A percentile compares a stretch with the other conserved stretches of the same genome.
Conservation (phyloP, 2,888 invertebrate species). For the Halocaridina rubra region DNA sequence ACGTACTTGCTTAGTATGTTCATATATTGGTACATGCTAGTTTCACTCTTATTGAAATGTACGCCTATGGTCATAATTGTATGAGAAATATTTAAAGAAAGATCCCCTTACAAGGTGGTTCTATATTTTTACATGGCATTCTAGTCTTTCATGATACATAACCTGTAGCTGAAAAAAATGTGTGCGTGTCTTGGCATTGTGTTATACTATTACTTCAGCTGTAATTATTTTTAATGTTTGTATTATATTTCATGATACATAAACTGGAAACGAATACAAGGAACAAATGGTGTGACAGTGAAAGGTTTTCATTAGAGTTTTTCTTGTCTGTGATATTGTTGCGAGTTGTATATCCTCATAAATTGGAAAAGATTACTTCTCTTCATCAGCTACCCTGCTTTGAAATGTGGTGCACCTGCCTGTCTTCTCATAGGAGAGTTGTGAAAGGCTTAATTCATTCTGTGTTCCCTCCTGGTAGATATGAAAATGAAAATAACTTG, state of each 20-base stretch:
- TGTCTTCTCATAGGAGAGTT: too few relatives aligned
- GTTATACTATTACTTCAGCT: slow-evolving; percentile 38
- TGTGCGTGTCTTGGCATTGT: slow-evolving; percentile 58
- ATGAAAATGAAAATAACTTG: too few relatives aligned
- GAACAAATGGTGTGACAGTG: background rate
- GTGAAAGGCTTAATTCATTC: too few relatives aligned
- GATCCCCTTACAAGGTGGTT: slow-evolving; percentile 53
- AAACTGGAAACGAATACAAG: slow-evolving; percentile 37
- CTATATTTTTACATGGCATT: slow-evolving; percentile 60
- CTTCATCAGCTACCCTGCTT: too few relatives aligned
- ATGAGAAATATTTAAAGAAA: slow-evolving; percentile 55
- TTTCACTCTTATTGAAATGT: slow-evolving; percentile 43
- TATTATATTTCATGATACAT: slow-evolving; percentile 30
- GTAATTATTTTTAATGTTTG: slow-evolving; percentile 39
- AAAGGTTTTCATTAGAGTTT: background rate
- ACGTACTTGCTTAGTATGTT: slow-evolving; percentile 44
- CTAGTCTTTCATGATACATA: slow-evolving; percentile 61
- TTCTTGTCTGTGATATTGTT: slow-evolving; percentile 45
- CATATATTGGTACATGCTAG: slow-evolving; percentile 31
- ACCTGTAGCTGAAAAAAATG: slow-evolving; percentile 48
- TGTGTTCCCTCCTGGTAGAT: too few relatives aligned
- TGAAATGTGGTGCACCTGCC: too few relatives aligned
- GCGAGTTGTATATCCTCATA: slow-evolving; percentile 26
- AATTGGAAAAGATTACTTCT: too few relatives aligned
- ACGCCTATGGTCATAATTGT: slow-evolving; percentile 52